Conservation (phyloP, 2,888 invertebrate species). For the Harmothoe impar region DNA sequence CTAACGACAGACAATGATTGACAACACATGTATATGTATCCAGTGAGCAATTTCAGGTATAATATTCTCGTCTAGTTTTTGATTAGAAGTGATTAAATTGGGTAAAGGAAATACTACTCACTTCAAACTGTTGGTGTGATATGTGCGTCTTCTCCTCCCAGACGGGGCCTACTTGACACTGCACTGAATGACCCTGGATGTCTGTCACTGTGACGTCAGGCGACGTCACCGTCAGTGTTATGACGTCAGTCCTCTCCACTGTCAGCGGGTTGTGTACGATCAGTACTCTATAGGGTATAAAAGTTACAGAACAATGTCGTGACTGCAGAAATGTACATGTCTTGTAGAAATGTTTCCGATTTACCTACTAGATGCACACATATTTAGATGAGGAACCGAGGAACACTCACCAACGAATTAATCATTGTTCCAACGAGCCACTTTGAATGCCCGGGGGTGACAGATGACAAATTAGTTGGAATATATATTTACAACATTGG, state of each 20-base stretch:
- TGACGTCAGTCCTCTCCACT: slow-evolving; percentile 42
- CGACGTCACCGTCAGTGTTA: slow-evolving; percentile 49
- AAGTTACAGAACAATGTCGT: not conserved
- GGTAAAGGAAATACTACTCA: not conserved
- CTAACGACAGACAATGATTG: too few species aligned
- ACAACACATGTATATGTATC: too few species aligned
- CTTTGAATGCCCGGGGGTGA: too few species aligned
- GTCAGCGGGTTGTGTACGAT: slow-evolving; percentile 67
- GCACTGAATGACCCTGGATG: not conserved
- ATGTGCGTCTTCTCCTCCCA: slow-evolving; percentile 45
- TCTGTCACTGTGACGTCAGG: slow-evolving; percentile 60
- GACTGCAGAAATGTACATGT: not conserved
- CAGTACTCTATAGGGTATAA: slow-evolving; percentile 55
- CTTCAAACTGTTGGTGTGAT: not conserved
- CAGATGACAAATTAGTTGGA: too few species aligned
- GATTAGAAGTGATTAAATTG: too few species aligned
- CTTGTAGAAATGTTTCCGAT: not conserved
- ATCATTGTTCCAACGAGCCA: too few species aligned
- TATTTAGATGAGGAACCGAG: too few species aligned
- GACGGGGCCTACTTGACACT: slow-evolving; percentile 66
- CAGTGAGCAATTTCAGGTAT: too few species aligned
- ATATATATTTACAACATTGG: too few species aligned
- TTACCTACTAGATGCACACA: not conserved
- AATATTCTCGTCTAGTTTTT: too few species aligned
- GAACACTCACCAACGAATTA: too few species aligned